A percentile compares a stretch with the other conserved stretches of the same genome.
Evolutionary conservation across 2,113 vertebrate genomes (phyloP).

Genomic region (Prionailurus bengalensis): DNA sequence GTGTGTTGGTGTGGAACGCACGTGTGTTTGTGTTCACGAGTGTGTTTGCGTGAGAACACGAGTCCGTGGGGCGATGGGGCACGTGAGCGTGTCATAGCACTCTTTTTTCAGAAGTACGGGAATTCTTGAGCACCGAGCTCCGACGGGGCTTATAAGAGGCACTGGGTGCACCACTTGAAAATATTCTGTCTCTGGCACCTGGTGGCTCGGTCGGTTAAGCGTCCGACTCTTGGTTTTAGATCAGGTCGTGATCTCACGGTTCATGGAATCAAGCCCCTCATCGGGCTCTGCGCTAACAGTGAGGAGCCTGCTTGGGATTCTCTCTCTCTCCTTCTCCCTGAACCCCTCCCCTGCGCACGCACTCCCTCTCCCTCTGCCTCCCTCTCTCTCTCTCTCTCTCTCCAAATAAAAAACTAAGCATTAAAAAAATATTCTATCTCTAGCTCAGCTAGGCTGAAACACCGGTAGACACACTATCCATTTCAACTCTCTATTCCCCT

Average conservation of each 20-base stretch:
- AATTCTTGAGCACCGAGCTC: not conserved
- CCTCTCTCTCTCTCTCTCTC: no score
- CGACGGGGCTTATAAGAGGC: not conserved
- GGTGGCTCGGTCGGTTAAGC: no score
- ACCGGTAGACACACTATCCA: not conserved
- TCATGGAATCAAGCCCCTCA: no score
- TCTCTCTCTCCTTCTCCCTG: no score
- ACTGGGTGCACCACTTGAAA: not conserved
- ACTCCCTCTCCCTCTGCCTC: no score
- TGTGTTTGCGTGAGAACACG: not conserved
- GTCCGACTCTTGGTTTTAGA: no score
- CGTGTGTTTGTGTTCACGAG: not conserved
- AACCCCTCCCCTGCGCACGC: no score
- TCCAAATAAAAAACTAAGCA: no score
- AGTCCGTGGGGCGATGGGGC: not conserved
- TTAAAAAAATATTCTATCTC: not conserved
- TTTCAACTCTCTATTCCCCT: not conserved
- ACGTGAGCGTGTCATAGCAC: not conserved
- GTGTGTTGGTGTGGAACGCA: not conserved
- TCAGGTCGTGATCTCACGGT: no score
- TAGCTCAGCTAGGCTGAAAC: not conserved
- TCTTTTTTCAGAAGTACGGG: not conserved
- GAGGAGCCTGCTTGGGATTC: no score
- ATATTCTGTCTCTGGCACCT: not conserved
- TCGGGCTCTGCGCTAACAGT: no score